A percentile compares a stretch with the other conserved stretches of the same genome.
Conservation (phyloP, 2,888 invertebrate species). For the Diloba caeruleocephala region DNA sequence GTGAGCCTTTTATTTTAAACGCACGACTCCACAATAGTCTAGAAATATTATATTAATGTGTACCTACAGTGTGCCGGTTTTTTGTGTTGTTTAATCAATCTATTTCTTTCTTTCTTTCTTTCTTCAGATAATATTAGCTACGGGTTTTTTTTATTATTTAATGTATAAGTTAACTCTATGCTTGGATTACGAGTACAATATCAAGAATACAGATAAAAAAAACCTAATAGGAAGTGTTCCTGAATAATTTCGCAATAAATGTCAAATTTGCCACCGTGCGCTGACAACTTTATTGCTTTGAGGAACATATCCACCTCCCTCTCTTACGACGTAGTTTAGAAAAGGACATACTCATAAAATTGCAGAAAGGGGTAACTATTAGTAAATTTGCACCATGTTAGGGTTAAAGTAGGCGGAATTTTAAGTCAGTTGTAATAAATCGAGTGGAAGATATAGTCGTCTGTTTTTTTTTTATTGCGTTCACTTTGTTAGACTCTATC, state of each 20-base stretch:
- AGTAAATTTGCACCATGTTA: constrained; percentile 67
- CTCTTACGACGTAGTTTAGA: constrained; percentile 43
- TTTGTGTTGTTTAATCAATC: no score
- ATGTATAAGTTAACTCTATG: no score
- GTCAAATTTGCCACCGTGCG: constrained; percentile 64
- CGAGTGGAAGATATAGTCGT: constrained; percentile 73
- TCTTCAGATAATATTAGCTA: no score
- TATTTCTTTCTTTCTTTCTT: no score
- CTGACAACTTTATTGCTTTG: constrained; percentile 67
- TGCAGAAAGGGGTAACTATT: constrained; percentile 59
- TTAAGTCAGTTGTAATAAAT: constrained; percentile 84
- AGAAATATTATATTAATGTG: no score
- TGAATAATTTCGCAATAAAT: constrained; percentile 80
- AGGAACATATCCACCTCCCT: constrained; percentile 53
- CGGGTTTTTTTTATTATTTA: no score
- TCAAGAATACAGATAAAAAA: constrained; percentile 41
- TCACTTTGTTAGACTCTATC: constrained; percentile 32
- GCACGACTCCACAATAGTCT: no score
- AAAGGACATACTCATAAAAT: constrained; percentile 38
- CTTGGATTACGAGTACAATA: constrained; percentile 5
- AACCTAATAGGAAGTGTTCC: constrained; percentile 50
- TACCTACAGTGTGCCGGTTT: no score
- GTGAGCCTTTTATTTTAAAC: no score
- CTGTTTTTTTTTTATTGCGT: constrained; percentile 39
- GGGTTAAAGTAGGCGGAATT: constrained; percentile 83